Evolutionary conservation across 2,888 invertebrate genomes (phyloP).

Genomic region (Smittia sp.): DNA sequence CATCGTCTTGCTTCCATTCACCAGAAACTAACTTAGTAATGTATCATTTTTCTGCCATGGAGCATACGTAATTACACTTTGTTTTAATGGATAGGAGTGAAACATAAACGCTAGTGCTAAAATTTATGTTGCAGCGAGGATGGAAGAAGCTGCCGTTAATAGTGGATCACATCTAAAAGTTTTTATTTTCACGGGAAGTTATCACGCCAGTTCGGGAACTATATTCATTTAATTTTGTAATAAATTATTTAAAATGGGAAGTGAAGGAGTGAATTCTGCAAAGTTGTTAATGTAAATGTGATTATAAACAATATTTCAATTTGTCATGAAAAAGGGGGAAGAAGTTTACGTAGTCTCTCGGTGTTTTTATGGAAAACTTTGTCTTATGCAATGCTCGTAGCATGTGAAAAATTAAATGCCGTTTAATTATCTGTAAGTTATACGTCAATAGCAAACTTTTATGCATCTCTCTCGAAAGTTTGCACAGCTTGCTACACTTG

Average conservation of each 20-base stretch:
- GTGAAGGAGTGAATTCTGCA: not conserved
- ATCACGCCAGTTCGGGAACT: not conserved
- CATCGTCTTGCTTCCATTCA: not conserved
- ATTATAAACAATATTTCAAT: slow-evolving; percentile 34
- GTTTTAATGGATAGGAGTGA: slow-evolving; percentile 30
- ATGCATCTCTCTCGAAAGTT: not conserved
- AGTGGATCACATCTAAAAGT: not conserved
- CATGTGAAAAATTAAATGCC: slow-evolving; percentile 22
- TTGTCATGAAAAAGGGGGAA: not conserved
- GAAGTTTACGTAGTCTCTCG: slow-evolving; percentile 2
- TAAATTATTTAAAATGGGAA: slow-evolving; percentile 27
- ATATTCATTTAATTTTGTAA: slow-evolving; percentile 19
- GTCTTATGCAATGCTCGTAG: not conserved
- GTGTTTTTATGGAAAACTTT: not conserved
- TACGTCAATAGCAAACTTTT: slow-evolving; percentile 25
- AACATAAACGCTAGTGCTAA: slow-evolving; percentile 26
- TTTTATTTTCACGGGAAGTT: not conserved
- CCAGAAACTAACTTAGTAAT: not conserved
- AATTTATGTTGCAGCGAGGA: slow-evolving; percentile 30
- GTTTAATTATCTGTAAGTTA: slow-evolving; percentile 39
- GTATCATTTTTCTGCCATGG: not conserved
- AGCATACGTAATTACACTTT: slow-evolving; percentile 26
- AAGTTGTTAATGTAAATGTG: slow-evolving; percentile 26
- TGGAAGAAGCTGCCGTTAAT: not conserved
- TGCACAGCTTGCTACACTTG: not conserved